These are phyloP conservation scores for Terrapene triunguis DNA, from an alignment of 2,113 vertebrate genomes.

Conservation along the genomic window DNA sequence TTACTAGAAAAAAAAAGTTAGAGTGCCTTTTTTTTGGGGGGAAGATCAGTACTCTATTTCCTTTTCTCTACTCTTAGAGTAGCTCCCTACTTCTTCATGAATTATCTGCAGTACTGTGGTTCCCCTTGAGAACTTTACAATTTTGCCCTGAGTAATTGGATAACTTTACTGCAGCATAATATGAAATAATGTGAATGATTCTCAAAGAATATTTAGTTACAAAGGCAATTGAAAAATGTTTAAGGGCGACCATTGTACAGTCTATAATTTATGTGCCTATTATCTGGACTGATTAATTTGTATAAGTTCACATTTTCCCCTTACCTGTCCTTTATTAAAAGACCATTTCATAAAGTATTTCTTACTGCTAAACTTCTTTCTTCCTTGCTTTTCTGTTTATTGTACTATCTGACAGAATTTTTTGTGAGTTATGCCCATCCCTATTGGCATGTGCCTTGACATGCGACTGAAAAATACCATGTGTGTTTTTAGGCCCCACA, in stretches of 20 bases:
- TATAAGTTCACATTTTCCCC: background rate
- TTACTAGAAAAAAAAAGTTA: background rate
- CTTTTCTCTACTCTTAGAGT: background rate
- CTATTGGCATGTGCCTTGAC: background rate
- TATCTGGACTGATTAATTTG: background rate
- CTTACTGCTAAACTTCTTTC: background rate
- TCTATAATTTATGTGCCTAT: background rate
- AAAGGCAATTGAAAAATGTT: background rate
- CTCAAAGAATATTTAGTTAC: background rate
- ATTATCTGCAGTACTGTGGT: background rate
- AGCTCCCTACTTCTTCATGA: background rate
- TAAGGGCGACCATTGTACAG: background rate
- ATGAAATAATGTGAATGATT: background rate
- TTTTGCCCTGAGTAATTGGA: background rate
- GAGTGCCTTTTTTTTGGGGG: background rate
- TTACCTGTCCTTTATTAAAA: background rate
- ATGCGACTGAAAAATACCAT: background rate
- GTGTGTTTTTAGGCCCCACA: background rate
- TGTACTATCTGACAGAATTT: background rate
- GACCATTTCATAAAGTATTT: background rate
- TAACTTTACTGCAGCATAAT: background rate
- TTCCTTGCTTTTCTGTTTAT: background rate
- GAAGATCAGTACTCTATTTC: background rate
- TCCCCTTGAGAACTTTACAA: background rate
- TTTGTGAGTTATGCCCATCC: background rate